Conservation (phyloP, 2,888 invertebrate genomes). For the Tetramorium bicarinatum region DNA sequence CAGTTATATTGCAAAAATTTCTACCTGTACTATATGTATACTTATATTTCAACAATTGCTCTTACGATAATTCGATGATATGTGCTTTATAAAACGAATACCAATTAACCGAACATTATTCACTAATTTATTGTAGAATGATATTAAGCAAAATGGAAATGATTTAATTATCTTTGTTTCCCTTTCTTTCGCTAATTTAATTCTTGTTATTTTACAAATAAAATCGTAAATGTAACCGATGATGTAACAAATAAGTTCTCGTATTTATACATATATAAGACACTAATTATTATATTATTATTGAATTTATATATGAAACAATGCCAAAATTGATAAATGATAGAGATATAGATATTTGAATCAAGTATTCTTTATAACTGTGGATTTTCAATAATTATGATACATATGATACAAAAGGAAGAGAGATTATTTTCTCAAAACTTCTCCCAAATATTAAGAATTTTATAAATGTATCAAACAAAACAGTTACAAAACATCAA, state of each 20-base stretch:
- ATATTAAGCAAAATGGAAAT: neutral
- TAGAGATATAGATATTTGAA: neutral
- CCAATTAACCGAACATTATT: neutral
- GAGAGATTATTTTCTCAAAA: neutral
- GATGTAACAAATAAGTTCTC: neutral
- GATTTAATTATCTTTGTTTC: neutral
- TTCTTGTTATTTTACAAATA: neutral
- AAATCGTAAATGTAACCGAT: neutral
- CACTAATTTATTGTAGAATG: neutral
- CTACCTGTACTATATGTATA: neutral
- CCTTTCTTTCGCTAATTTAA: neutral
- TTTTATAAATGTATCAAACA: neutral
- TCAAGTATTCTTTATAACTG: neutral
- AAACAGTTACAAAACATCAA: neutral
- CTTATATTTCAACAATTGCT: conserved; percentile 15
- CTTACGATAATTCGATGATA: neutral
- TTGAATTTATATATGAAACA: conserved; percentile 4
- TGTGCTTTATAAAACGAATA: neutral
- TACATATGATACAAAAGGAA: neutral
- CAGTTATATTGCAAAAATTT: conserved; percentile 10
- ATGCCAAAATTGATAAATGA: neutral
- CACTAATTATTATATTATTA: neutral
- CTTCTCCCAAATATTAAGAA: neutral
- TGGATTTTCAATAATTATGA: neutral
- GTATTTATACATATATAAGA: neutral